A percentile compares a stretch with the other conserved stretches of the same genome.
phyloP scores from a whole-genome alignment of 2,797 vertebrate species.

The Eulemur albifrons region DNA sequence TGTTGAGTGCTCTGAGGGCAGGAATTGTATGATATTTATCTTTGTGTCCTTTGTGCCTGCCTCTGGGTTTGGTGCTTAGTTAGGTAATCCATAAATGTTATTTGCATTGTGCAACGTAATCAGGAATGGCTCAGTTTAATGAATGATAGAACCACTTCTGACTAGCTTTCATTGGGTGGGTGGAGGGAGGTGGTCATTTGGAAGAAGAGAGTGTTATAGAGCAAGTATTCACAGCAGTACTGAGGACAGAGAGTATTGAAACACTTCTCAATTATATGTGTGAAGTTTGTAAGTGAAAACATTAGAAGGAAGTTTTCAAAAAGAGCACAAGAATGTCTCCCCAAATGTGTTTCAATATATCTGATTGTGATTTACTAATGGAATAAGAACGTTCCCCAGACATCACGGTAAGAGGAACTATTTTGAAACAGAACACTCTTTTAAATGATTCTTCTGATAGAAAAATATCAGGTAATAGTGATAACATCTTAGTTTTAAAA shows the following conservation, averaged over 20 bases:
- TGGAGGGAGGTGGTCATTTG: neutral
- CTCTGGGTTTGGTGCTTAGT: neutral
- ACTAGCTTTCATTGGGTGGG: neutral
- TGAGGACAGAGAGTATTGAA: neutral
- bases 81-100: neutral
- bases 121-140: neutral
- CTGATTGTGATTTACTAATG: slow-evolving; percentile 7
- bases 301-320: neutral
- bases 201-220: neutral
- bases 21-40: neutral
- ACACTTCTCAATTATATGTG: neutral
- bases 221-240: neutral
- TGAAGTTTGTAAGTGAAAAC: neutral
- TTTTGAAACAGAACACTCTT: slow-evolving; percentile 41
- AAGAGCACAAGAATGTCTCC: neutral
- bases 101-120: neutral
- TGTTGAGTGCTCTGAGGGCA: neutral
- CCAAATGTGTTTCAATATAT: neutral
- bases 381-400: neutral
- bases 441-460: slow-evolving; percentile 30
- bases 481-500: slow-evolving; percentile 4
- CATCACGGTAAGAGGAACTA: neutral
- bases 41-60: neutral
- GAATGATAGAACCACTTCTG: neutral
- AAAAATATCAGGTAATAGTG: neutral